Conservation (phyloP, 2,113 vertebrate genomes). For the Platycercus adscitus region DNA sequence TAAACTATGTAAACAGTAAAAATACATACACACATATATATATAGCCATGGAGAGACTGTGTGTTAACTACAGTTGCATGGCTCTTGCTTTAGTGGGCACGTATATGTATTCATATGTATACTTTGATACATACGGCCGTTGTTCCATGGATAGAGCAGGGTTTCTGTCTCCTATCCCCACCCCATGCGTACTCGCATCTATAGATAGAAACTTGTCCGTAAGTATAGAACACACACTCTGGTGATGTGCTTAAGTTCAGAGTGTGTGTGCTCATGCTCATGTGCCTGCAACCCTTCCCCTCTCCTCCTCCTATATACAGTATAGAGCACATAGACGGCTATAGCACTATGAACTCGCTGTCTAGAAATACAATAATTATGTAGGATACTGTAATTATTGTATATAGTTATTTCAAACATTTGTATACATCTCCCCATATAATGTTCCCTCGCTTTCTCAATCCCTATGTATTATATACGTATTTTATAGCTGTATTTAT, state of each 20-base stretch:
- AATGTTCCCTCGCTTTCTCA: too few species aligned
- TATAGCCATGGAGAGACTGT: too few species aligned
- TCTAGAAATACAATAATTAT: too few species aligned
- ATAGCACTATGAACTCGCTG: fast-evolving
- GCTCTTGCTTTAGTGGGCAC: background rate
- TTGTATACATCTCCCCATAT: background rate
- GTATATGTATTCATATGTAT: background rate
- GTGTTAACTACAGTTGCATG: background rate
- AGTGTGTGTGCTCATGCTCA: too few species aligned
- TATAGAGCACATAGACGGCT: too few species aligned
- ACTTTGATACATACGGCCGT: too few species aligned
- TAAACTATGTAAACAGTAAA: background rate
- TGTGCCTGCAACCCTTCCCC: too few species aligned
- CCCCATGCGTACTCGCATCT: background rate
- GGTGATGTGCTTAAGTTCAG: background rate
- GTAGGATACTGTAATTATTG: background rate
- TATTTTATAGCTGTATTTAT: background rate
- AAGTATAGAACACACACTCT: too few species aligned
- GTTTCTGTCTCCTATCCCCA: background rate
- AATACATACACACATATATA: background rate
- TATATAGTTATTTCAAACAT: background rate
- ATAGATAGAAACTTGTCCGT: background rate
- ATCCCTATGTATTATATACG: too few species aligned
- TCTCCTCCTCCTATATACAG: background rate
- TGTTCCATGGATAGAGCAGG: background rate